phyloP scores from a whole-genome alignment of 2,888 invertebrate species.

The Pristionchus fissidentatus region DNA sequence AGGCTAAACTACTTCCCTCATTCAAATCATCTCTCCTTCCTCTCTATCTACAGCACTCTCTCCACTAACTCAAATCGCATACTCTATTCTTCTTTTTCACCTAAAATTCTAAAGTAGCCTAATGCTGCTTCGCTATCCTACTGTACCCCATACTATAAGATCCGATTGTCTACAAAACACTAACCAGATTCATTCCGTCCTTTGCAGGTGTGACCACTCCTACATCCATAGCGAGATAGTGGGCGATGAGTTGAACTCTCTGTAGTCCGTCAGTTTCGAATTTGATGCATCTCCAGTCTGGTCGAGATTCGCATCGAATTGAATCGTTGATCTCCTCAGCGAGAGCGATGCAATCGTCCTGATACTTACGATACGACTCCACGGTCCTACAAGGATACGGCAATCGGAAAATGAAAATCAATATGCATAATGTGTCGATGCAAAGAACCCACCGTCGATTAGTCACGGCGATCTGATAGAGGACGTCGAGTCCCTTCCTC shows the following conservation, averaged over 20 bases:
- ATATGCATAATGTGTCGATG: neutral
- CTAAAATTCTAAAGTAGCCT: too few relatives aligned
- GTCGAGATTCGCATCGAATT: slow-evolving; percentile 57
- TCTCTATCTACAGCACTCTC: neutral
- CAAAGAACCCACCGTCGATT: slow-evolving; percentile 55
- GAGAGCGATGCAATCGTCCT: slow-evolving; percentile 65
- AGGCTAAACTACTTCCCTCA: too few relatives aligned
- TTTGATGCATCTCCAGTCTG: slow-evolving; percentile 68
- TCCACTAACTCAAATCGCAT: neutral
- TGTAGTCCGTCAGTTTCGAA: slow-evolving; percentile 70
- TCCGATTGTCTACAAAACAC: neutral
- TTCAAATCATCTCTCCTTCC: neutral
- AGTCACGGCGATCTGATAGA: slow-evolving; percentile 68
- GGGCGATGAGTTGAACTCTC: slow-evolving; percentile 64
- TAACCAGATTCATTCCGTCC: slow-evolving; percentile 70
- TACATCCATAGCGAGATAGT: slow-evolving; percentile 72
- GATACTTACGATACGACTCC: slow-evolving; percentile 56
- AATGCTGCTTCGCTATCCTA: too few relatives aligned
- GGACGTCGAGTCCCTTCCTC: slow-evolving; percentile 64
- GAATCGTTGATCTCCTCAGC: slow-evolving; percentile 62
- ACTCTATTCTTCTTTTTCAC: neutral
- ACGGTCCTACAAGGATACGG: slow-evolving; percentile 36
- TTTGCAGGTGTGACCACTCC: slow-evolving; percentile 72
- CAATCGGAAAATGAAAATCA: neutral
- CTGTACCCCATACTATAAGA: neutral